phyloP scores from a whole-genome alignment of 2,797 vertebrate genomes.

The Semaprochilodus insignis region DNA sequence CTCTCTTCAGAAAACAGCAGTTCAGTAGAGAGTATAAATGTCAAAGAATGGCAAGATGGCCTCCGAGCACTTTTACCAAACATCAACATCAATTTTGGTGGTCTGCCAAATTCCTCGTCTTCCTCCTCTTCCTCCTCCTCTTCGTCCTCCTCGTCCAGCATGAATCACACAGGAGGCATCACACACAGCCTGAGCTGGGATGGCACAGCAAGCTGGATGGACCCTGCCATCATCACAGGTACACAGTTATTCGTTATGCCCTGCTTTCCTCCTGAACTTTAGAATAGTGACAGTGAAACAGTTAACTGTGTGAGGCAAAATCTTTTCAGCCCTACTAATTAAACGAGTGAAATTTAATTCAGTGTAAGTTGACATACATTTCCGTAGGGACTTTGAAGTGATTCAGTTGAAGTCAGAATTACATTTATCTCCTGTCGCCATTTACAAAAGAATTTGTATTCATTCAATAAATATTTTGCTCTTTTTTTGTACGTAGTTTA shows the following conservation, averaged over 20 bases:
- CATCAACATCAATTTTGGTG: slow-evolving; percentile 97
- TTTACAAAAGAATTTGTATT: no score
- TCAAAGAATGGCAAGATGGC: slow-evolving; percentile 96
- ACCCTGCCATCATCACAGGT: slow-evolving; percentile 97
- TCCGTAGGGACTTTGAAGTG: slow-evolving; percentile 17
- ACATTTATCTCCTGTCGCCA: neutral
- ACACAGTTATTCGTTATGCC: slow-evolving; percentile 59
- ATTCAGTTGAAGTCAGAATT: slow-evolving; percentile 24
- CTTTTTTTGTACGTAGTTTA: neutral
- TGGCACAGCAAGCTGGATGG: slow-evolving; percentile 92
- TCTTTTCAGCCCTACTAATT: slow-evolving; percentile 1
- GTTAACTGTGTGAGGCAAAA: neutral
- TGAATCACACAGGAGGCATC: slow-evolving; percentile 87
- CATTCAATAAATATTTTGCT: no score
- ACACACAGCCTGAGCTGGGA: slow-evolving; percentile 91
- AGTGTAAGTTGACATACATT: neutral
- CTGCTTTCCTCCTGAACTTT: neutral
- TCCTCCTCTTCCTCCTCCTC: slow-evolving; percentile 78
- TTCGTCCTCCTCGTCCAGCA: slow-evolving; percentile 80
- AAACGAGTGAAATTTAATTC: slow-evolving; percentile 11
- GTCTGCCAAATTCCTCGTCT: slow-evolving; percentile 90
- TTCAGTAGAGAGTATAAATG: slow-evolving; percentile 90
- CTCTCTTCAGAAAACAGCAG: slow-evolving; percentile 86
- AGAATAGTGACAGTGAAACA: neutral
- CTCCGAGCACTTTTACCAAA: slow-evolving; percentile 94